These are phyloP conservation scores for Megaceryle alcyon DNA, from an alignment of 2,797 vertebrate genomes.

Conservation along the genomic window DNA sequence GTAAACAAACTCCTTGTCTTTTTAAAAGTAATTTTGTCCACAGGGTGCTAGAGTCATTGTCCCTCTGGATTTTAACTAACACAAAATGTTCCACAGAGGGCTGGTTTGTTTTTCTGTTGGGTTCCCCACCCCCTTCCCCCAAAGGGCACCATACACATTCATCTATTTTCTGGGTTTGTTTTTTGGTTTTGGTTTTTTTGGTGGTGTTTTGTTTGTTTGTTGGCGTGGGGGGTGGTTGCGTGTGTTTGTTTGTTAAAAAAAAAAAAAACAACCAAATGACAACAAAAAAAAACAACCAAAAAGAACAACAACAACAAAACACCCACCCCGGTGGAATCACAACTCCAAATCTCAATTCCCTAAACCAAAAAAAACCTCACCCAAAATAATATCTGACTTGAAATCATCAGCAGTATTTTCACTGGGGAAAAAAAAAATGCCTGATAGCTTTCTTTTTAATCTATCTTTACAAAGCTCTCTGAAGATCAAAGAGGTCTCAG, in stretches of 20 bases:
- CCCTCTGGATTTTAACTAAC: neutral
- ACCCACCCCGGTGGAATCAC: neutral
- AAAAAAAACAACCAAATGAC: too few relatives aligned
- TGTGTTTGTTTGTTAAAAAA: too few relatives aligned
- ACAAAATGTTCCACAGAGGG: neutral
- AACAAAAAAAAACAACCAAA: too few relatives aligned
- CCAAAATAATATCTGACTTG: neutral
- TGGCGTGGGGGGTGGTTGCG: too few relatives aligned
- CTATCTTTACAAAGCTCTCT: constrained; percentile 70
- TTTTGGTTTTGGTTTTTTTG: neutral
- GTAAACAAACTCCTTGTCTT: neutral
- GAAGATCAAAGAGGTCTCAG: constrained; percentile 75
- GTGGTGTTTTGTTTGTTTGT: too few relatives aligned
- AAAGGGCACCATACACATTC: neutral
- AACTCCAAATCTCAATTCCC: constrained; percentile 17
- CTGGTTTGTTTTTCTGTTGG: neutral
- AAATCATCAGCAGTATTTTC: constrained; percentile 55
- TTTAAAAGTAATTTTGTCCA: neutral
- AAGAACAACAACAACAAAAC: too few relatives aligned
- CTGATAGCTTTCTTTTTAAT: constrained; percentile 70
- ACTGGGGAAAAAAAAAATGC: constrained; percentile 57
- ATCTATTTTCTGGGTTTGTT: neutral
- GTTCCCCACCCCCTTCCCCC: neutral
- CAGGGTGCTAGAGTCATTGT: neutral
- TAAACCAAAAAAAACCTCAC: neutral